Conservation (phyloP, 2,888 invertebrate genomes). For the Nomada hirtipes region DNA sequence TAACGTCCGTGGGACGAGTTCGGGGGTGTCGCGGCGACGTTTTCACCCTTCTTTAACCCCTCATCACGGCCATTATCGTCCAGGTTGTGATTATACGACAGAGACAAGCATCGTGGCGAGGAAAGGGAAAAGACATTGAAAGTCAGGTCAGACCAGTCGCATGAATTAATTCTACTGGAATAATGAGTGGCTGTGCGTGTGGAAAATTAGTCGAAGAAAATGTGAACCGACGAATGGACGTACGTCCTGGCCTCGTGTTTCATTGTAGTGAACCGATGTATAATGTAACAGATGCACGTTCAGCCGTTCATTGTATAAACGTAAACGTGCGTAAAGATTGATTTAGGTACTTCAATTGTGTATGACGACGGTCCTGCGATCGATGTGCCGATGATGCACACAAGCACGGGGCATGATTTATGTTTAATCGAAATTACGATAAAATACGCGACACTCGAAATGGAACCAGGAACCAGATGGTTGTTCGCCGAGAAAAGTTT, state of each 20-base stretch:
- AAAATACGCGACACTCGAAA: background rate
- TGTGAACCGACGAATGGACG: conserved; percentile 21
- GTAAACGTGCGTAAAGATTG: background rate
- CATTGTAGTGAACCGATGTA: conserved; percentile 5
- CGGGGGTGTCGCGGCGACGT: conserved; percentile 72
- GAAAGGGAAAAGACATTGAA: conserved; percentile 36
- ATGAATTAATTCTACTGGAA: conserved; percentile 65
- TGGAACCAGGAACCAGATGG: too few species aligned
- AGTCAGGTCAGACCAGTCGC: conserved; percentile 46
- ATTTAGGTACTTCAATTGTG: background rate
- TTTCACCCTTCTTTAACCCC: conserved; percentile 71
- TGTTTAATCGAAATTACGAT: too few species aligned
- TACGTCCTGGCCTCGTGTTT: background rate
- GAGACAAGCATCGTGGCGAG: conserved; percentile 23
- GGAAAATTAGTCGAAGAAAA: conserved; percentile 38
- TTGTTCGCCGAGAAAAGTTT: too few species aligned
- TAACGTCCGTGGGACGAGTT: conserved; percentile 71
- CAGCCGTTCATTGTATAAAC: background rate
- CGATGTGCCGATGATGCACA: background rate
- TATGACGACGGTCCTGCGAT: background rate
- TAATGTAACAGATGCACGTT: conserved; percentile 37
- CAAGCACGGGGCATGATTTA: background rate
- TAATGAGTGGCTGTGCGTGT: conserved; percentile 46
- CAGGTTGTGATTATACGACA: conserved; percentile 68
- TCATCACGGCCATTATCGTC: conserved; percentile 73